phyloP scores from a whole-genome alignment of 2,113 vertebrate genomes.

The Phyllopteryx taeniolatus region DNA sequence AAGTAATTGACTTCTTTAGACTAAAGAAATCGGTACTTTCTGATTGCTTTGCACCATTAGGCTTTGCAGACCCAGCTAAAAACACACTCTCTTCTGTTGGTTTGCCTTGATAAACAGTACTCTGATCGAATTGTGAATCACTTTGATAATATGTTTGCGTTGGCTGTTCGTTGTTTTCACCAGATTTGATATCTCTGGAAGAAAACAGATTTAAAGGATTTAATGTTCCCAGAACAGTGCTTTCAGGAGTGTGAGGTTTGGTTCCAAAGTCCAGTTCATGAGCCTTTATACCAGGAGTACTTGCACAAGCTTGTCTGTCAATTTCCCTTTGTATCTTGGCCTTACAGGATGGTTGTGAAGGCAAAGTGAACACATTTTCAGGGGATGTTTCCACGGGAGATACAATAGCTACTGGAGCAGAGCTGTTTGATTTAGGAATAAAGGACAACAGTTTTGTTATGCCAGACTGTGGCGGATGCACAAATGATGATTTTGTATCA shows the following conservation, averaged over 20 bases:
- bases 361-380: slow-evolving; percentile 61
- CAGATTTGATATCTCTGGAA: slow-evolving; percentile 24
- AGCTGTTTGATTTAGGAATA: slow-evolving; percentile 66
- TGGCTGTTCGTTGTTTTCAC: slow-evolving; percentile 32
- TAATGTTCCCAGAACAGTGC: slow-evolving; percentile 77
- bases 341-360: slow-evolving; percentile 41
- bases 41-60: slow-evolving; percentile 24
- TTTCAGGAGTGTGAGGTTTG: slow-evolving; percentile 67
- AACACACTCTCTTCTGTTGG: background rate
- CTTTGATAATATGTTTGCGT: slow-evolving; percentile 24
- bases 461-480: slow-evolving; percentile 64
- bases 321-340: slow-evolving; percentile 40
- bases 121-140: slow-evolving; percentile 20
- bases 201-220: slow-evolving; percentile 73
- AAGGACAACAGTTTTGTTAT: slow-evolving; percentile 69
- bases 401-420: slow-evolving; percentile 68
- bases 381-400: slow-evolving; percentile 58
- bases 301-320: slow-evolving; percentile 16
- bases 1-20: slow-evolving; percentile 85
- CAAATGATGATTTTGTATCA: slow-evolving; percentile 56
- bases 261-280: slow-evolving; percentile 27
- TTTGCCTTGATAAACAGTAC: background rate
- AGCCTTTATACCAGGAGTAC: slow-evolving; percentile 26
- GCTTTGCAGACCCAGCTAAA: slow-evolving; percentile 5
- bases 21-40: slow-evolving; percentile 75